Base-by-base conservation (phyloP, 2,888 invertebrate genomes). In the Caenorhabditis zanzibari region DNA sequence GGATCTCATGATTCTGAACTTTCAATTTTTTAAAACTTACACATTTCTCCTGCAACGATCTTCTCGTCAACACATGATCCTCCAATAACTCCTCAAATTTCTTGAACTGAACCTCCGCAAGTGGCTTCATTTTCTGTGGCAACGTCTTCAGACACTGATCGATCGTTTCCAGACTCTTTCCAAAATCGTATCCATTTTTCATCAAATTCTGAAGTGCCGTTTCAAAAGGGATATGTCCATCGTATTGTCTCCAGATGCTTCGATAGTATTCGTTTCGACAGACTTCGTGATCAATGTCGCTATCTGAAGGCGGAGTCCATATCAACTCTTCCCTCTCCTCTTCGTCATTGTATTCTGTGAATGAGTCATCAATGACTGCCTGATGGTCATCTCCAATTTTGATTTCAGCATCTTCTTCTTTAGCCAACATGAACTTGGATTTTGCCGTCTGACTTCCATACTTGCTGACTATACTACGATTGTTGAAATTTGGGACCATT, bases 241-340 rank as follows among this genome's bases (percentile, higher is more conserved):
- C 58, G 22, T 41, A 71, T 26, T 71, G 69, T 14, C 58, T 32
- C 56, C 56, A 71, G n/a, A 71, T 58, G n/a, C 56, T 38, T n/a
- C 41, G 35, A 19, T 49, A 52, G 14, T 71, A 71, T n/a, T 26
- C 28, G 19, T 58, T 32, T 1, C 32, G 49, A 5, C 47, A 19
- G 12, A 16, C 14, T n/a, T 49, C 32, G 12, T 66, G 26, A 32
- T 49, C 49, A 10, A 49, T 5, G 9, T 9, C 7, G 3, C 7
- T 7, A 6, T 19, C 49, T 49, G 6, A 6, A 10, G 49, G 19
- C 5, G 49, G 49, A 19, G 19, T 19, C 49, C 49, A 49, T 7
- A 19, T 49, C 19, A 2, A 1, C 22, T 49, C 49, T 2, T 49
- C 49, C 49, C 49, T 19, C 7, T 49, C 19, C 5, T 47, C 19